Evolutionary conservation across 2,113 vertebrate genomes (phyloP).

Genomic region (Oreamnos americanus): DNA sequence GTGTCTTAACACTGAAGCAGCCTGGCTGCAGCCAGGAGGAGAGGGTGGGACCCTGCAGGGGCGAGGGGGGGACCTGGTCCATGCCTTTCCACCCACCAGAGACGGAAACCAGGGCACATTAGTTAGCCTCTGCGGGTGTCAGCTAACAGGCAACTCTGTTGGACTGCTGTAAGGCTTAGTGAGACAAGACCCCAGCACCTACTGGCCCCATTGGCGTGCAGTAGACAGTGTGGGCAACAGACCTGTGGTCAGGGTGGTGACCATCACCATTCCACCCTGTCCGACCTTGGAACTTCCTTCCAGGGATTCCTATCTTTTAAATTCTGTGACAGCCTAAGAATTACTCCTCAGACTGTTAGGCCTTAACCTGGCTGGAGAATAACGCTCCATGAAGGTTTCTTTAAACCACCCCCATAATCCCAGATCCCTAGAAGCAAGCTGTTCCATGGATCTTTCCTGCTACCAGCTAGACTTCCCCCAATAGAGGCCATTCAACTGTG

Average conservation of each 20-base stretch:
- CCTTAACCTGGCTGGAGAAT: background rate
- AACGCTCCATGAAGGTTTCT: accelerated
- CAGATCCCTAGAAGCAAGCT: background rate
- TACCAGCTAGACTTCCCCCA: accelerated
- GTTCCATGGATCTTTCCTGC: background rate
- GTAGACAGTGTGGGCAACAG: accelerated
- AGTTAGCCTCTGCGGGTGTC: accelerated
- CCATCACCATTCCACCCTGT: accelerated
- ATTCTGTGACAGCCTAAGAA: background rate
- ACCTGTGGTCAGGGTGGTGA: accelerated
- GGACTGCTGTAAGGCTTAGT: accelerated
- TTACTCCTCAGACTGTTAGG: background rate
- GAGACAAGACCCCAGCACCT: background rate
- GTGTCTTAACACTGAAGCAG: background rate
- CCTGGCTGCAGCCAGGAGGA: too few species aligned
- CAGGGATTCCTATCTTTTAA: background rate
- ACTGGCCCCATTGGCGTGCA: accelerated
- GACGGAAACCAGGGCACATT: too few species aligned
- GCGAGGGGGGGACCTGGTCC: accelerated
- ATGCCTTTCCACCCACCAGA: too few species aligned
- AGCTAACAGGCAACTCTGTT: too few species aligned
- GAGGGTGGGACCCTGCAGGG: too few species aligned
- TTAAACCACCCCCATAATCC: background rate
- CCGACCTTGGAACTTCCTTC: accelerated
- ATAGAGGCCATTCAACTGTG: background rate